These are phyloP conservation scores for Thomomys bottae DNA, from an alignment of 2,113 vertebrate species.

Conservation along the genomic window DNA sequence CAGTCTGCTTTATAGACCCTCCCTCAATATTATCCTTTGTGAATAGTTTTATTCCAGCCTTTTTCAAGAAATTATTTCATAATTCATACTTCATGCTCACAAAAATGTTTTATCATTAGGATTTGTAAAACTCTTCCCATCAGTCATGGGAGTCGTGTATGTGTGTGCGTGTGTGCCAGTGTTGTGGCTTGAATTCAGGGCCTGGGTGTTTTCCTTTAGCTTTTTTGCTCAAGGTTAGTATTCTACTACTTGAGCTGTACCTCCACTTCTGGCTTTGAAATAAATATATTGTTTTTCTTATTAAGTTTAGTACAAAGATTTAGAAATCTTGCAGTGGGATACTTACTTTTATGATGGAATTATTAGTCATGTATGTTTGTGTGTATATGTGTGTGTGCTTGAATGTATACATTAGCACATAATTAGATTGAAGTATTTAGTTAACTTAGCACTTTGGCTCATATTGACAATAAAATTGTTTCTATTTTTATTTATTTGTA, in stretches of 20 bases:
- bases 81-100: neutral
- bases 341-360: neutral
- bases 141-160: neutral
- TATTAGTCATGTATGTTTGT: neutral
- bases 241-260: too few species aligned
- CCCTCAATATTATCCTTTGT: neutral
- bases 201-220: too few species aligned
- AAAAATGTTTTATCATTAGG: neutral
- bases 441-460: neutral
- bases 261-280: neutral
- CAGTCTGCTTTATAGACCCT: neutral
- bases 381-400: neutral
- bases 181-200: too few species aligned
- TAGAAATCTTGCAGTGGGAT: neutral
- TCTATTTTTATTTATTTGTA: slow-evolving; percentile 75
- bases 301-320: neutral
- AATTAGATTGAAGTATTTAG: neutral
- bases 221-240: too few species aligned
- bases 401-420: neutral
- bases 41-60: neutral
- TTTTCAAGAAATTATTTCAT: neutral
- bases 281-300: neutral
- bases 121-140: slow-evolving; percentile 25
- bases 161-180: too few species aligned
- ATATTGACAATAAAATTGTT: slow-evolving; percentile 18